Base-by-base conservation (phyloP, 2,888 invertebrate genomes). In the Herminia tarsipennalis region DNA sequence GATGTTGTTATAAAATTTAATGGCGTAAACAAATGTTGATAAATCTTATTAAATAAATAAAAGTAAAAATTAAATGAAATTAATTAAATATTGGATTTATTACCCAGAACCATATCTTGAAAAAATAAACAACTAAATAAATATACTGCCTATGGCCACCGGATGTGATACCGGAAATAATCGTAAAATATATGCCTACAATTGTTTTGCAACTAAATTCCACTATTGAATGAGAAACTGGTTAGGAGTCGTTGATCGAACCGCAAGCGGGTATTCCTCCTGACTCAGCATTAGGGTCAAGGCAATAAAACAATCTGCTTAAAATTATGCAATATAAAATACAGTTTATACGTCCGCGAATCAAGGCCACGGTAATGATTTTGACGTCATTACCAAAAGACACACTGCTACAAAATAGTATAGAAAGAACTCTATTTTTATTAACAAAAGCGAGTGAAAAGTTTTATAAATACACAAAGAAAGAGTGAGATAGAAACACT, bases 241-340 rank as follows among this genome's bases (percentile, higher is more conserved):
- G 10, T 16, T 24, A 5, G 8, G 5, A 17, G 30, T 46, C 39
- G 12, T 30, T 29, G 25, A 34, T 45, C 34, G 25, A 3, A n/a
- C 16, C 2, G 12, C 6, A 14, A 14, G 6, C 24, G n/a, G 9
- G 42, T 22, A 24, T 35, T 25, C n/a, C 22, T 2, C n/a, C 9
- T 65, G 66, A 65, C 8, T 65, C 62, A 65, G 34, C 18, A 41
- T 20, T 9, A n/a, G 8, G 64, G 58, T 59, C 64, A 65, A 62
- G 66, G 59, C 42, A 20, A 21, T 0, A n/a, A 44, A 3, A 36
- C 29, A 44, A 42, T 12, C 30, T 36, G 41, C n/a, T 25, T 39
- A 6, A 12, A 45, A 34, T 56, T 59, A 65, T 18, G 59, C 47
- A 65, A 64, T 37, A n/a, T 9, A 25, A 12, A 18, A 22, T 16